Conservation (phyloP, 2,888 invertebrate species). For the Sinohyriopsis cumingii region DNA sequence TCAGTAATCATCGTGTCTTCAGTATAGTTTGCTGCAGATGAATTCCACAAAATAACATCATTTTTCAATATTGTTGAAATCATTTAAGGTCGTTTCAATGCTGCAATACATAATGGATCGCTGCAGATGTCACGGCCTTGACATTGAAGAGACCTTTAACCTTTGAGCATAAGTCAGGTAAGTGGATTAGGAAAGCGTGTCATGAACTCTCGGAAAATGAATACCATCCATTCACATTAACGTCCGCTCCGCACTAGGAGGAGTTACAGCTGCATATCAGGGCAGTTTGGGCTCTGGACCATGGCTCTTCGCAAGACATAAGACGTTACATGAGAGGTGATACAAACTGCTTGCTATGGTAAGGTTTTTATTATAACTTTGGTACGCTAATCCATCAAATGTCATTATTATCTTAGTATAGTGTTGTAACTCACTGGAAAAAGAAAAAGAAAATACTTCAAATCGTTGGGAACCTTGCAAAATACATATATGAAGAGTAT, state of each 20-base stretch:
- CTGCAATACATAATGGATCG: too few relatives aligned
- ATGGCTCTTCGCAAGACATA: conserved; percentile 73
- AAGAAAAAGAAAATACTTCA: too few relatives aligned
- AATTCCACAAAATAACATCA: too few relatives aligned
- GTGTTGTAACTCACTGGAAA: too few relatives aligned
- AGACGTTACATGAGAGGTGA: conserved; percentile 50
- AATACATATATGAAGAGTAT: too few relatives aligned
- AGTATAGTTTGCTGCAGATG: too few relatives aligned
- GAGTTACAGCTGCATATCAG: conserved; percentile 77
- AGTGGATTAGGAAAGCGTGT: conserved; percentile 79
- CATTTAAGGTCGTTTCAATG: too few relatives aligned
- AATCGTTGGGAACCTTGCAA: too few relatives aligned
- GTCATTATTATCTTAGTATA: too few relatives aligned
- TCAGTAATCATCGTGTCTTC: too few relatives aligned
- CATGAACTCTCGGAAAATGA: conserved; percentile 75
- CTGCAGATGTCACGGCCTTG: conserved; percentile 76
- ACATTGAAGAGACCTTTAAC: conserved; percentile 76
- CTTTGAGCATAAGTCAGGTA: conserved; percentile 79
- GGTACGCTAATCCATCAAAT: background rate
- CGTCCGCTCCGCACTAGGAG: conserved; percentile 78
- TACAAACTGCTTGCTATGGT: conserved; percentile 38
- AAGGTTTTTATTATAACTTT: background rate
- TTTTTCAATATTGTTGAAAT: too few relatives aligned
- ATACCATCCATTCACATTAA: conserved; percentile 79
- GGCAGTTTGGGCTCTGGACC: conserved; percentile 80